A percentile compares a stretch with the other conserved stretches of the same genome.
These are phyloP conservation scores for Poeciliopsis presidionis DNA, from an alignment of 2,797 vertebrate species.

Conservation along the genomic window DNA sequence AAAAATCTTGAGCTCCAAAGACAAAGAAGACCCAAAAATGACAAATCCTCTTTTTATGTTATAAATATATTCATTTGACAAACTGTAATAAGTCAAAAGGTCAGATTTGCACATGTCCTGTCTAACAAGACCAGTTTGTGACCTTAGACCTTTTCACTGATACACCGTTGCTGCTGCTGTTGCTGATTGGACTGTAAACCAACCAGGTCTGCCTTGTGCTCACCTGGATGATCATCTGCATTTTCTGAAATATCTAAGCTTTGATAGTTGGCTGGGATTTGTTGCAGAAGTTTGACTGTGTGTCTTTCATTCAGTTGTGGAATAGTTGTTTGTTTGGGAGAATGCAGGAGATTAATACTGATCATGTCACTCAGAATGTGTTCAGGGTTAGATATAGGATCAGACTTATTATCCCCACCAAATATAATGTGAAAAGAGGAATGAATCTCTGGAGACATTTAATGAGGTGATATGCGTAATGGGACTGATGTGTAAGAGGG, in stretches of 20 bases:
- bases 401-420: conserved; percentile 51
- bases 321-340: background rate
- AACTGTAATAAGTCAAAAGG: background rate
- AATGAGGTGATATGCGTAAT: conserved; percentile 33
- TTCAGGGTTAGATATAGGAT: background rate
- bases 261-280: background rate
- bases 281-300: background rate
- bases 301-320: background rate
- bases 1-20: background rate
- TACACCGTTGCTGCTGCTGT: background rate
- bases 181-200: background rate
- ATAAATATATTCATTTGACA: background rate
- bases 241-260: background rate
- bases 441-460: conserved; percentile 20
- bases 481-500: conserved; percentile 45
- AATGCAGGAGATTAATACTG: background rate
- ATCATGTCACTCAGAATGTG: conserved; percentile 6
- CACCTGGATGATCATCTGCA: background rate
- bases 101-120: background rate
- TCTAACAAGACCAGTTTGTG: background rate
- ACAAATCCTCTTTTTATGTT: background rate
- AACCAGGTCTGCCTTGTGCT: background rate
- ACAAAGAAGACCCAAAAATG: background rate
- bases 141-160: background rate
- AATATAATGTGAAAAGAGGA: conserved; percentile 37